Percentiles rank a stretch among this genome's conserved stretches.
These are phyloP conservation scores for Neodiprion fabricii DNA, from an alignment of 1,140 invertebrate genomes.

Conservation along the genomic window DNA sequence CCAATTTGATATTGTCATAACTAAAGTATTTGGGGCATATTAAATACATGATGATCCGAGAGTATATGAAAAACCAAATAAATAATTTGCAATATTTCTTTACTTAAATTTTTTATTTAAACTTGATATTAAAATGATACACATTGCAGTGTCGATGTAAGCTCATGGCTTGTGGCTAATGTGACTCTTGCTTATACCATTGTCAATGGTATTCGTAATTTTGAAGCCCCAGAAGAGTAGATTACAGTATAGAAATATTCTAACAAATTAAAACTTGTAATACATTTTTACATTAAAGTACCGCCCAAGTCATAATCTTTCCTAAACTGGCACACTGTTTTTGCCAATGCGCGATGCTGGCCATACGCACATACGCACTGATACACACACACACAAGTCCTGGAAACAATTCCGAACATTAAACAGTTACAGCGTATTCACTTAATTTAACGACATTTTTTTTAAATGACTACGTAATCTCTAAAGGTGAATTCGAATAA, in stretches of 20 bases:
- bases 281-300: not conserved
- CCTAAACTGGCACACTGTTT: not conserved
- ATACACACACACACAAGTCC: not conserved
- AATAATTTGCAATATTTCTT: not conserved
- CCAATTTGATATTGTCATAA: not conserved
- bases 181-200: not conserved
- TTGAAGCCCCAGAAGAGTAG: not conserved
- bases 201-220: not conserved
- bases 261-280: not conserved
- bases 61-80: not conserved
- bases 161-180: not conserved
- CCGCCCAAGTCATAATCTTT: not conserved
- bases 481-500: too few relatives aligned
- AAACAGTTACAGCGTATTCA: too few relatives aligned
- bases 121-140: conserved; percentile 1
- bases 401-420: too few relatives aligned
- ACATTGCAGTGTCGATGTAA: not conserved
- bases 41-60: not conserved
- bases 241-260: not conserved
- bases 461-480: too few relatives aligned
- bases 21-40: not conserved
- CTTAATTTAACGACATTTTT: too few relatives aligned
- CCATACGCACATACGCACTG: not conserved
- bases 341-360: not conserved
- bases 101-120: not conserved